Evolutionary conservation across 2,888 invertebrate species (phyloP), one percentile per base, ranked within the genome.

Genomic region (Andrena camellia): DNA sequence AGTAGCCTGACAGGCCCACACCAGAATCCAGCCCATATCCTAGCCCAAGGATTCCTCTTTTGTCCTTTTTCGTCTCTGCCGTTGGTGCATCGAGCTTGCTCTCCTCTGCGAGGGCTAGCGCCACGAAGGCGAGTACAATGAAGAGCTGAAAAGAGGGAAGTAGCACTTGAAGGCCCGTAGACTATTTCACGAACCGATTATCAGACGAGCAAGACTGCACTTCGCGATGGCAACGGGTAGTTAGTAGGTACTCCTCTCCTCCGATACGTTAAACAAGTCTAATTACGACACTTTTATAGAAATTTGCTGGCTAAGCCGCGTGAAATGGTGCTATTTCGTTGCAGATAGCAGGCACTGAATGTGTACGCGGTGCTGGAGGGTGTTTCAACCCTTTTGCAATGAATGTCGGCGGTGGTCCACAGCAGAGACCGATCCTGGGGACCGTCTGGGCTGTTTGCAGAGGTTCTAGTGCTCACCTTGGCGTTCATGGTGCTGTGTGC

Each of bases 51-150:
- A 87, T 2, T 33, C 86, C 84, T 57, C 84, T 60, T 17, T 84
- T 84, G 6, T 80, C 80, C 23, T 80, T 84, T 26, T 68, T 81
- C 35, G 81, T 81, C n/a, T 74, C 81, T 5, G 52, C 4, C 2
- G 26, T 3, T 6, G 23, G 13, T 31, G 29, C 7, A 8, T 42
- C 10, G 67, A 90, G 89, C 57, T 87, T 84, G 42, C 1, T 0
- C 52, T 88, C 86, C 64, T 92, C 92, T 60, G 92, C 93, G 60
- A 94, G 83, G 77, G 92, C 93, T 87, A 94, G 88, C 80, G 94
- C 93, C 86, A 92, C 91, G 54, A 94, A 89, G 90, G 94, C 92
- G 70, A 94, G 83, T 29, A 93, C 74, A 42, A 93, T 82, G 72
- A 94, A 84, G 72, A 90, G 88, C 95, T 95, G 90, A 26, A 89